Evolutionary conservation across 2,797 vertebrate genomes (phyloP).

Genomic region (Eleutherodactylus coqui): DNA sequence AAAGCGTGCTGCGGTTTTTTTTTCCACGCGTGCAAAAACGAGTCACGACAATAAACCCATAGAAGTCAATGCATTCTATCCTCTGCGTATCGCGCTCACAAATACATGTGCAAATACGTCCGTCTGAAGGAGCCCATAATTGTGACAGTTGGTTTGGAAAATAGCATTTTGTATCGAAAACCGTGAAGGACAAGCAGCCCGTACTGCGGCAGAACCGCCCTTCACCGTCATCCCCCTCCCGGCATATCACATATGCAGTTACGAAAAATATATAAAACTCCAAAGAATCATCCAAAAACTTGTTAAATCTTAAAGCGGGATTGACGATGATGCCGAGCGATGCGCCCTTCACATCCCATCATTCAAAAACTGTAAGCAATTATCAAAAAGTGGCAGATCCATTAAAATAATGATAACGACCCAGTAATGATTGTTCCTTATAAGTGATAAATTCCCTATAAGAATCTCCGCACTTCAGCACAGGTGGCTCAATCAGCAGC

Average conservation of each 20-base stretch:
- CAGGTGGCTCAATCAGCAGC: slow-evolving; percentile 47
- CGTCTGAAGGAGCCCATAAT: no score
- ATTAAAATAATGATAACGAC: slow-evolving; percentile 30
- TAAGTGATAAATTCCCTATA: slow-evolving; percentile 22
- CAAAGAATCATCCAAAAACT: not conserved
- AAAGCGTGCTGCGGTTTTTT: no score
- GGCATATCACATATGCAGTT: not conserved
- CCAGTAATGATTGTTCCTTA: slow-evolving; percentile 17
- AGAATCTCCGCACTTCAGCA: slow-evolving; percentile 18
- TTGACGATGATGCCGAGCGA: not conserved
- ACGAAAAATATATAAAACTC: not conserved
- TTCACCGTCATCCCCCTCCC: no score
- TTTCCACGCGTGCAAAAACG: no score
- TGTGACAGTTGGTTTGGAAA: no score
- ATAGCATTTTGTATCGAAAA: no score
- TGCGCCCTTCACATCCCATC: not conserved
- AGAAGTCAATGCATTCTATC: no score
- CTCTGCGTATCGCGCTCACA: no score
- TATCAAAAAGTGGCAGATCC: not conserved
- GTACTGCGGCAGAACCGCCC: no score
- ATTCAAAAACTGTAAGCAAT: not conserved
- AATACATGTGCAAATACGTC: no score
- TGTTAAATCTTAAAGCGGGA: not conserved
- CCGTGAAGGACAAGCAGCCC: no score
- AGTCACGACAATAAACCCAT: no score